Conservation (phyloP, 2,888 invertebrate species). For the Rosalia funebris region DNA sequence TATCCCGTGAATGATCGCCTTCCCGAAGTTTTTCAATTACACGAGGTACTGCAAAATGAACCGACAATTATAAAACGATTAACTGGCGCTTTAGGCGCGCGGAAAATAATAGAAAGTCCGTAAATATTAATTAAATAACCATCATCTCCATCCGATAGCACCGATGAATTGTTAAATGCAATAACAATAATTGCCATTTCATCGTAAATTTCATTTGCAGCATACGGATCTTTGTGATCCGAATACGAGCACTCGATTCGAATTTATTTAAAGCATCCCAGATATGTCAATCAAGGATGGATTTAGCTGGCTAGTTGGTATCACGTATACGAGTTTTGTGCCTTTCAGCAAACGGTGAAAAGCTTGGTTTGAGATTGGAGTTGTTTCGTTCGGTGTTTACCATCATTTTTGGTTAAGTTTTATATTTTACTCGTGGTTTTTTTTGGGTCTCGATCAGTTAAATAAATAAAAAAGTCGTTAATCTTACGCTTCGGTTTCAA, state of each 20-base stretch:
- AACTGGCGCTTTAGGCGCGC: slow-evolving; percentile 15
- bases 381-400: too few species aligned
- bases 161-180: slow-evolving; percentile 22
- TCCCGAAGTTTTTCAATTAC: slow-evolving; percentile 10
- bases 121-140: slow-evolving; percentile 33
- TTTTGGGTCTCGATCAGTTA: too few species aligned
- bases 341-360: background rate
- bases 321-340: slow-evolving; percentile 2
- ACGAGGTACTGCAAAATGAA: slow-evolving; percentile 16
- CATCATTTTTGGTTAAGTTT: too few species aligned
- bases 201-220: slow-evolving; percentile 25
- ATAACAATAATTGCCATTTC: slow-evolving; percentile 21
- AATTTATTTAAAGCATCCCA: slow-evolving; percentile 24
- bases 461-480: too few species aligned
- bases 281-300: slow-evolving; percentile 29
- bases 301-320: slow-evolving; percentile 6
- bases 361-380: too few species aligned
- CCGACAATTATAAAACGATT: slow-evolving; percentile 31
- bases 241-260: slow-evolving; percentile 24
- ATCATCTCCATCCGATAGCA: slow-evolving; percentile 26
- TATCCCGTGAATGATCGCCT: background rate
- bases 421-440: too few species aligned
- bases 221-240: slow-evolving; percentile 8
- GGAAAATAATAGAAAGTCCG: slow-evolving; percentile 25
- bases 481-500: too few species aligned